Evolutionary conservation across 2,113 vertebrate genomes (phyloP).

Genomic region (Lampris incognitus): DNA sequence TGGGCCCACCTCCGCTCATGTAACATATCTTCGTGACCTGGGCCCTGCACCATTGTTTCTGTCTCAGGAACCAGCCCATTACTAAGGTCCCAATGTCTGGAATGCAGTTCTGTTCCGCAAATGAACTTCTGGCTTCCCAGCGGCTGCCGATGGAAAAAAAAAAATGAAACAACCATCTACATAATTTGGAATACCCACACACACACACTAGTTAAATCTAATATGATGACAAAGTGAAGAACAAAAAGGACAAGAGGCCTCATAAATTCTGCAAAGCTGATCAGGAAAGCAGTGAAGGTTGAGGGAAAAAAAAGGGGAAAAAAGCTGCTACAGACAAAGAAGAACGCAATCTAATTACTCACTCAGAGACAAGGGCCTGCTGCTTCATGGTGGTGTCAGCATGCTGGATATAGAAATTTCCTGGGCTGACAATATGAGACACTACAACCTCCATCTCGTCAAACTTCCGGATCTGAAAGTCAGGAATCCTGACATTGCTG

Average conservation of each 20-base stretch:
- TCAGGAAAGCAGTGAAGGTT: conserved; percentile 32
- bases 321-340: conserved; percentile 22
- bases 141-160: conserved; percentile 55
- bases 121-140: conserved; percentile 59
- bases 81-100: conserved; percentile 78
- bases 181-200: conserved; percentile 38
- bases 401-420: conserved; percentile 78
- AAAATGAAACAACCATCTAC: conserved; percentile 49
- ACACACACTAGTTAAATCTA: background rate
- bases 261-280: conserved; percentile 49
- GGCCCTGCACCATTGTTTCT: conserved; percentile 76
- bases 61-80: conserved; percentile 71
- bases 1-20: conserved; percentile 68
- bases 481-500: conserved; percentile 53
- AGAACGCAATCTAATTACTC: conserved; percentile 49
- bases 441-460: conserved; percentile 78
- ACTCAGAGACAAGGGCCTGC: conserved; percentile 66
- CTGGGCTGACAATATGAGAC: conserved; percentile 71
- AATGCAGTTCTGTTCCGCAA: conserved; percentile 73
- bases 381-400: conserved; percentile 52
- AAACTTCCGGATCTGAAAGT: conserved; percentile 73
- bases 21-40: conserved; percentile 80
- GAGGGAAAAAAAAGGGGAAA: conserved; percentile 30
- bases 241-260: conserved; percentile 43
- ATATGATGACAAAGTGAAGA: conserved; percentile 21